phyloP scores from a whole-genome alignment of 2,113 vertebrate genomes.

The Eubucco bourcierii region DNA sequence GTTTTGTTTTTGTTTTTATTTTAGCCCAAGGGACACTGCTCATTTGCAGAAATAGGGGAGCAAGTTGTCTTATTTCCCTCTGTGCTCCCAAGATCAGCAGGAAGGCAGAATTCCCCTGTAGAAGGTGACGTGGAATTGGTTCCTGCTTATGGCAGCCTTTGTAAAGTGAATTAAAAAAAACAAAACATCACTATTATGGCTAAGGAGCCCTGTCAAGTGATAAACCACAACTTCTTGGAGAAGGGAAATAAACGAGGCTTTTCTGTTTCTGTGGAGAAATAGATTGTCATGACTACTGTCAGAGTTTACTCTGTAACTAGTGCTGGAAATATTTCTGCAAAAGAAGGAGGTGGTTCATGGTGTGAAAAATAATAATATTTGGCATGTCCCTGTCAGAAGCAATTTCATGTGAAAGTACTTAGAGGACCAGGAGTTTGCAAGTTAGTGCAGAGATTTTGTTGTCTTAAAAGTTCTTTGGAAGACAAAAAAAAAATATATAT shows the following conservation, averaged over 20 bases:
- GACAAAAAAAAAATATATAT: not conserved
- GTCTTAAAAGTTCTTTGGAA: constrained; percentile 43
- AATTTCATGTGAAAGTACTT: constrained; percentile 1
- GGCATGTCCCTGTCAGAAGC: constrained; percentile 53
- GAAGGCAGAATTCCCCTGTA: not conserved
- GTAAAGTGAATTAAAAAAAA: not conserved
- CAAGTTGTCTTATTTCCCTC: not conserved
- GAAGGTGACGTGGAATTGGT: not conserved
- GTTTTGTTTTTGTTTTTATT: not conserved
- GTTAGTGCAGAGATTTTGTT: not conserved
- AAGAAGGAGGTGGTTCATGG: constrained; percentile 4
- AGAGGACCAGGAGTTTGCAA: not conserved
- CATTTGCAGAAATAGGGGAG: not conserved
- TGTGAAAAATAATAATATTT: constrained; percentile 69
- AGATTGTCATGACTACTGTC: constrained; percentile 42
- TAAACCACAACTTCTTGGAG: constrained; percentile 4
- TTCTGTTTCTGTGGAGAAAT: constrained; percentile 43
- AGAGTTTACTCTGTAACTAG: constrained; percentile 39
- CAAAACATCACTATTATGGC: not conserved
- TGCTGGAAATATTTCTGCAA: constrained; percentile 5
- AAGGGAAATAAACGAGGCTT: constrained; percentile 21
- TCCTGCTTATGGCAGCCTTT: not conserved
- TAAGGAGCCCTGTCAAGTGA: not conserved
- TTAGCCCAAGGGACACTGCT: not conserved
- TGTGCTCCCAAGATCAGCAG: fast-evolving